A percentile compares a stretch with the other conserved stretches of the same genome.
Evolutionary conservation across 2,888 invertebrate species (phyloP).

Genomic region (Blastobasis lacticolella): DNA sequence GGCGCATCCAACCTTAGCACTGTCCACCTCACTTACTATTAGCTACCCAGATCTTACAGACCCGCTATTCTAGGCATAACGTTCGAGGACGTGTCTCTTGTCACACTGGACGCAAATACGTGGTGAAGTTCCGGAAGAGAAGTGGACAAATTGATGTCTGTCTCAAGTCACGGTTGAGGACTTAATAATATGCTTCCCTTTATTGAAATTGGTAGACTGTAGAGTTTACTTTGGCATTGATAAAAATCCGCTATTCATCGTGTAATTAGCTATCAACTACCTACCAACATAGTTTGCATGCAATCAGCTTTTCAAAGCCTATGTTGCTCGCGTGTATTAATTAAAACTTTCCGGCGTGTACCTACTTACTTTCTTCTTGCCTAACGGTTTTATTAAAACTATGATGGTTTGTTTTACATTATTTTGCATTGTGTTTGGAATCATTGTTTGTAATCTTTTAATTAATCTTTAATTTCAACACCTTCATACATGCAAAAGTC

Average conservation of each 20-base stretch:
- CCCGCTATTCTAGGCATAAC: neutral
- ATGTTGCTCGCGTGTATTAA: too few species aligned
- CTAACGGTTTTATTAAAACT: neutral
- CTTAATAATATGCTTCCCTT: conserved; percentile 7
- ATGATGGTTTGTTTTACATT: neutral
- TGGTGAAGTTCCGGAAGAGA: conserved; percentile 29
- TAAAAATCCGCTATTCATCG: too few species aligned
- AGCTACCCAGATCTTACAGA: conserved; percentile 15
- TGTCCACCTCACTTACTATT: conserved; percentile 11
- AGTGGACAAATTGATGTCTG: conserved; percentile 16
- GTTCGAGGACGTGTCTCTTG: neutral
- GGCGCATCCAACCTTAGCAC: conserved; percentile 30
- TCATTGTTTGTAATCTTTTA: too few species aligned
- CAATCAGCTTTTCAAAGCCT: too few species aligned
- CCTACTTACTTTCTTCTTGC: too few species aligned
- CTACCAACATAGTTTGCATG: too few species aligned
- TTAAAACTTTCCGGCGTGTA: too few species aligned
- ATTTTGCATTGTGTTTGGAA: neutral
- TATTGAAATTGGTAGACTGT: conserved; percentile 16
- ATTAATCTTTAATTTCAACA: too few species aligned
- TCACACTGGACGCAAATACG: conserved; percentile 12
- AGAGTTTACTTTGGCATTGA: neutral
- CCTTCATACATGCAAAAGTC: too few species aligned
- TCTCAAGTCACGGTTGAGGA: conserved; percentile 7
- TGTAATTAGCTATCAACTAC: too few species aligned